These are phyloP conservation scores for Nothobranchius kuhntae DNA, from an alignment of 2,113 vertebrate genomes.

Conservation along the genomic window DNA sequence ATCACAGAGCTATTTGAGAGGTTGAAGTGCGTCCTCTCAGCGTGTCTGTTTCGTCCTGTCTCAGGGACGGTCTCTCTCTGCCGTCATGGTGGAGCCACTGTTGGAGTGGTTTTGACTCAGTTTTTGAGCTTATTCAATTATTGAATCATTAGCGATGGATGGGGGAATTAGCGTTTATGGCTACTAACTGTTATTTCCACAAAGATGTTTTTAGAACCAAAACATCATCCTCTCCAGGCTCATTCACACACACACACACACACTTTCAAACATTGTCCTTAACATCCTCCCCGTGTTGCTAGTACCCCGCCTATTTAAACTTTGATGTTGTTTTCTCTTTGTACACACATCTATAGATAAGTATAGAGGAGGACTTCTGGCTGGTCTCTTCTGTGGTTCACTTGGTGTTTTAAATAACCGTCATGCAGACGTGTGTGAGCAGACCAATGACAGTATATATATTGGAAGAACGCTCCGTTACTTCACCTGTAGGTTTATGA, in stretches of 20 bases:
- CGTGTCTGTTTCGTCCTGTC: conserved; percentile 42
- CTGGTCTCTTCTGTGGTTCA: conserved; percentile 26
- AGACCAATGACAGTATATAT: not conserved
- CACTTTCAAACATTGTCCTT: conserved; percentile 47
- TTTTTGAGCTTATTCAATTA: conserved; percentile 33
- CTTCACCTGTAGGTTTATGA: too few relatives aligned
- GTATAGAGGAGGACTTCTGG: conserved; percentile 43
- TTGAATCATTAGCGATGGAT: conserved; percentile 33
- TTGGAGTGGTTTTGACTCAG: conserved; percentile 39
- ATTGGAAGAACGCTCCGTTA: too few relatives aligned
- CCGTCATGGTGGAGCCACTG: conserved; percentile 21
- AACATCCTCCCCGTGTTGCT: conserved; percentile 51
- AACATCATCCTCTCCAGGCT: conserved; percentile 51
- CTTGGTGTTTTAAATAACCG: conserved; percentile 8
- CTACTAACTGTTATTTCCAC: conserved; percentile 65
- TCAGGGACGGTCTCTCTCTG: conserved; percentile 31
- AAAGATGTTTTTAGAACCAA: conserved; percentile 53
- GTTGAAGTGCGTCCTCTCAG: conserved; percentile 39
- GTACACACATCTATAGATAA: conserved; percentile 53
- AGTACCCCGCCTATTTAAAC: conserved; percentile 39
- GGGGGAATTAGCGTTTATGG: conserved; percentile 49
- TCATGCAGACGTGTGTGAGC: conserved; percentile 9
- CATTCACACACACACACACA: conserved; percentile 26
- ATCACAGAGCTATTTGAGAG: conserved; percentile 56
- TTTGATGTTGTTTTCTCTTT: conserved; percentile 62